Evolutionary conservation across 1,140 invertebrate genomes (phyloP), one percentile per base, ranked within the genome.

Genomic region (Asobara japonica): DNA sequence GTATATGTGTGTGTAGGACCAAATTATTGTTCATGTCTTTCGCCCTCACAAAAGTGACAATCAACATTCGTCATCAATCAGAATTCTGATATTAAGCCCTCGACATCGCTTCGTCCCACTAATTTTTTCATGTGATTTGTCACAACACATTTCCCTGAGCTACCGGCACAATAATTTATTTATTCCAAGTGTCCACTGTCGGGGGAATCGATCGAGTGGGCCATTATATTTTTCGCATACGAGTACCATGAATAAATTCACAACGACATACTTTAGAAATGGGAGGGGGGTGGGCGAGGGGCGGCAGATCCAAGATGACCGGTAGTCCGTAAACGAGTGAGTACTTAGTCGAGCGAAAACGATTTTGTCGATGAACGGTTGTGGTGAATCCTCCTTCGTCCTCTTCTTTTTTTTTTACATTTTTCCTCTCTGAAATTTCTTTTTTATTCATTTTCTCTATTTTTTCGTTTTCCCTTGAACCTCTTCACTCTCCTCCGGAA

Each of bases 121-220:
- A 79, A 79, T 78, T 75, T 71, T 69, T 70, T 78, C 76, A 77
- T 83, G 78, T n/a, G n/a, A n/a, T n/a, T n/a, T n/a, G n/a, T n/a
- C n/a, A n/a, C n/a, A n/a, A n/a, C n/a, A n/a, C n/a, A n/a, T n/a
- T n/a, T n/a, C n/a, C n/a, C n/a, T n/a, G n/a, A n/a, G 77, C 80
- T 79, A 16, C 41, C 41, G 18, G n/a, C 41, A 7, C 7, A 16
- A 45, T 45, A 45, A 45, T 45, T 45, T 45, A 45, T 45, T 45
- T 45, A 45, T 45, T 16, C 41, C 7, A 45, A 45, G 41, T 45
- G n/a, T 45, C 41, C 41, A 45, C 41, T 16, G 5, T n/a, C n/a
- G 41, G n/a, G 5, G 13, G n/a, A 16, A 45, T 45, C 41, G 41
- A 45, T 45, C 41, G 41, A 45, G 13, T 45, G 41, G 41, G n/a